A percentile compares a stretch with the other conserved stretches of the same genome.
Conservation (phyloP, 2,113 vertebrate genomes). For the Brachyistius frenatus region DNA sequence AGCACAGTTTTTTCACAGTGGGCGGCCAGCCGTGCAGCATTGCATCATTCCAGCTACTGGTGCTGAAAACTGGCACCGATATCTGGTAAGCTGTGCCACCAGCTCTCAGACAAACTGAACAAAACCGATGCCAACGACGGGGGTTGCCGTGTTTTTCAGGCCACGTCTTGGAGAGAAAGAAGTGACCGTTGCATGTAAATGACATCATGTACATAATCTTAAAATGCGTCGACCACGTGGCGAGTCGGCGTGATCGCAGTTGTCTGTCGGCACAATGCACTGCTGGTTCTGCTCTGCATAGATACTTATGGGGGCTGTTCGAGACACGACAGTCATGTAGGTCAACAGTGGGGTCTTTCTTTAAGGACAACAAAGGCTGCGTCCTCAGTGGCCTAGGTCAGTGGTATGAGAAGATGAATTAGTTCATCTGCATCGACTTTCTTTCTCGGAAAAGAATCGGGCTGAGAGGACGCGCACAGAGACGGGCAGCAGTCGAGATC, state of each 20-base stretch:
- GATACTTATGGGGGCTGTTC: neutral
- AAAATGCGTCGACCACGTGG: constrained; percentile 3
- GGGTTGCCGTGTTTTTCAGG: neutral
- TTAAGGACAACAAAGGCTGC: neutral
- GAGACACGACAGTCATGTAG: neutral
- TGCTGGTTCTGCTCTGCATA: neutral
- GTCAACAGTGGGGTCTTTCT: too few species aligned
- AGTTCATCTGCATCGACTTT: neutral
- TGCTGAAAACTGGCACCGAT: too few species aligned
- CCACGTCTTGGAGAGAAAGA: neutral
- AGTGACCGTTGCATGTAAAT: neutral
- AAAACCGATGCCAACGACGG: neutral
- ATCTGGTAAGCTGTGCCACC: too few species aligned
- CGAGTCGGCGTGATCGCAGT: neutral
- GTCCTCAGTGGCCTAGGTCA: neutral
- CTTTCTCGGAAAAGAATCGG: neutral
- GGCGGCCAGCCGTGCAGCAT: too few species aligned
- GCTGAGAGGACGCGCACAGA: constrained; percentile 9
- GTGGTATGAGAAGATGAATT: neutral
- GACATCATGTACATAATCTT: neutral
- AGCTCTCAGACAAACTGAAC: too few species aligned
- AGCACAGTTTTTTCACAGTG: too few species aligned
- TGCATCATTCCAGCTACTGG: too few species aligned
- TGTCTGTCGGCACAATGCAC: neutral
- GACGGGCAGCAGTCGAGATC: constrained; percentile 23